Percentiles rank a stretch among this genome's conserved stretches.
phyloP scores from a whole-genome alignment of 2,888 invertebrate species.

The Tiliacea aurago region DNA sequence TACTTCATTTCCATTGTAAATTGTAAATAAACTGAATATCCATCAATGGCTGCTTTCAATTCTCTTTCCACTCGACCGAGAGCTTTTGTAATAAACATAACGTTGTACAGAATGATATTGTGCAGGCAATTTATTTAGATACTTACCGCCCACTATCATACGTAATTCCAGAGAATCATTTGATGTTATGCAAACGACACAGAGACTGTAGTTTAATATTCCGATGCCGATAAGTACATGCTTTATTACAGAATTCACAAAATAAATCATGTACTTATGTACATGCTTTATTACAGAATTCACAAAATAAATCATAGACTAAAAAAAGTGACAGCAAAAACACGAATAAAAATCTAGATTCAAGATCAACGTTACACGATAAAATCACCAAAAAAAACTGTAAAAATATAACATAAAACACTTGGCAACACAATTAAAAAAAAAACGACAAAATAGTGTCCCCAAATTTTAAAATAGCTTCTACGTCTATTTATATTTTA shows the following conservation, averaged over 20 bases:
- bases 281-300: slow-evolving; percentile 14
- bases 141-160: slow-evolving; percentile 34
- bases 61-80: slow-evolving; percentile 21
- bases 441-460: slow-evolving; percentile 48
- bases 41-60: slow-evolving; percentile 14
- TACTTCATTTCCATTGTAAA: slow-evolving; percentile 16
- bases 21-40: slow-evolving; percentile 10
- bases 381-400: slow-evolving; percentile 28
- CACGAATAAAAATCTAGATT: slow-evolving; percentile 14
- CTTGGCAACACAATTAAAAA: slow-evolving; percentile 25
- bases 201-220: slow-evolving; percentile 15
- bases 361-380: neutral
- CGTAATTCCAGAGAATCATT: slow-evolving; percentile 26
- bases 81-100: slow-evolving; percentile 48
- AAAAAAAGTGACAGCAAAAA: slow-evolving; percentile 3
- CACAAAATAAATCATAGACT: slow-evolving; percentile 19
- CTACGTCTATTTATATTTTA: slow-evolving; percentile 47
- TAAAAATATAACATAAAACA: slow-evolving; percentile 27
- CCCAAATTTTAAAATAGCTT: slow-evolving; percentile 52
- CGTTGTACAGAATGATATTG: slow-evolving; percentile 46
- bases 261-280: slow-evolving; percentile 24
- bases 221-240: slow-evolving; percentile 28
- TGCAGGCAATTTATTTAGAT: slow-evolving; percentile 46
- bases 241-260: slow-evolving; percentile 14
- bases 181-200: slow-evolving; percentile 50